Evolutionary conservation across 2,888 invertebrate species (phyloP), one percentile per base, ranked within the genome.

Genomic region (Actias luna): DNA sequence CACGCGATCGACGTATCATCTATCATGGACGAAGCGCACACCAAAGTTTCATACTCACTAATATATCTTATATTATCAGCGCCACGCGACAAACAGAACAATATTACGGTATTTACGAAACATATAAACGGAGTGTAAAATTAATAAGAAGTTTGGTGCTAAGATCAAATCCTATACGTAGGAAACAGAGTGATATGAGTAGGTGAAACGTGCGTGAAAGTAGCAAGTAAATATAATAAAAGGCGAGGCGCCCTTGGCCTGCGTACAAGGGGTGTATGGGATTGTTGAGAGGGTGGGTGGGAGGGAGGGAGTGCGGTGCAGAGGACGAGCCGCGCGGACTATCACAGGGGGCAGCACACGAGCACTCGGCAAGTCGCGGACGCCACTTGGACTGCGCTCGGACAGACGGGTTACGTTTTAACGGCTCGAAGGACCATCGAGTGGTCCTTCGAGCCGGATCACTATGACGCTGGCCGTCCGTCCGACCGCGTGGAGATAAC

Each of bases 271-370:
- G n/a, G n/a, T n/a, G n/a, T n/a, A n/a, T n/a, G n/a, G 39, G 57
- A 62, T 63, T 58, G 60, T 46, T 59, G 55, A 46, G 60, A 63
- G 65, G 59, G 25, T 29, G 25, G 16, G 33, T 33, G n/a, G n/a
- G 55, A 25, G 65, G 58, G 59, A 62, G 58, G 70, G 70, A 66
- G 67, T 61, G 67, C 59, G 66, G 69, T 65, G 72, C 67, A 62
- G 74, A 69, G 71, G 70, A 68, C 63, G 64, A 65, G 73, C 67
- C 73, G 73, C 68, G 77, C 77, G 79, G 73, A 69, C 77, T 83
- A 82, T 83, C 85, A 83, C 87, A 83, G 83, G 80, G 77, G 79
- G 84, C 87, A 84, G 82, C 77, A 76, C 74, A 67, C 73, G 71
- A 72, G 72, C 78, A 74, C 79, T 75, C 71, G 71, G 70, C 74